Base-by-base conservation (phyloP, 1,140 invertebrate genomes). In the Zaprionus davidi region DNA sequence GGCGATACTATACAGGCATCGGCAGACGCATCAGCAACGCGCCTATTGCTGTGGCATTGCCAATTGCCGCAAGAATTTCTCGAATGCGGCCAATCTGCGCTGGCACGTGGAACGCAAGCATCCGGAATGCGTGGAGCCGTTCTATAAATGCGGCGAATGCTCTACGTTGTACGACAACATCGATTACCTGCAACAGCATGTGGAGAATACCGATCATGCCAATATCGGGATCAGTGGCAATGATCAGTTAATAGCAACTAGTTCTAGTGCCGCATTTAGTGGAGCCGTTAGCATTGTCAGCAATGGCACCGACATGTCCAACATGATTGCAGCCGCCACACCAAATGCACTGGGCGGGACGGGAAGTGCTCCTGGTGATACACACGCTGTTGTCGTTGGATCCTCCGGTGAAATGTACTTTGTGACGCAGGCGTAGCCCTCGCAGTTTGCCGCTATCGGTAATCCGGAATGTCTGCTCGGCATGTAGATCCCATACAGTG, bases 1-100 rank as follows among this genome's bases (percentile, higher is more conserved):
- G 71, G 94, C 94, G 1, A 91, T 95, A 17, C 88, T 95, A 3
- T 94, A 94, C 76, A 90, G 94, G 0, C 94, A 95, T 79, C 67
- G 94, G 22, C 94, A 94, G 69, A 94, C 94, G 7, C 94, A 95
- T 81, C 94, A 94, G 56, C 80, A 90, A 51, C 74, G 87, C 4
- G 92, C 91, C 17, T 92, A 90, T 65, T 85, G 79, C 58, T 92
- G 91, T 64, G 91, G 90, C 9, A 82, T 92, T 6, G 56, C 79
- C n/a, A 92, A 90, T 73, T 92, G 91, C 56, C 81, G 90, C 7
- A 92, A 92, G 70, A 88, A 90, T 34, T 92, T 92, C 57, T 90
- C 91, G 6, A 87, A 81, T 64, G 75, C 87, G 6, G 71, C 73
- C 11, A 92, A 92, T 56, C 70, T 92, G 22, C 79, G 81, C 51